Conservation (phyloP, 2,113 vertebrate species). For the Macrotis lagotis region DNA sequence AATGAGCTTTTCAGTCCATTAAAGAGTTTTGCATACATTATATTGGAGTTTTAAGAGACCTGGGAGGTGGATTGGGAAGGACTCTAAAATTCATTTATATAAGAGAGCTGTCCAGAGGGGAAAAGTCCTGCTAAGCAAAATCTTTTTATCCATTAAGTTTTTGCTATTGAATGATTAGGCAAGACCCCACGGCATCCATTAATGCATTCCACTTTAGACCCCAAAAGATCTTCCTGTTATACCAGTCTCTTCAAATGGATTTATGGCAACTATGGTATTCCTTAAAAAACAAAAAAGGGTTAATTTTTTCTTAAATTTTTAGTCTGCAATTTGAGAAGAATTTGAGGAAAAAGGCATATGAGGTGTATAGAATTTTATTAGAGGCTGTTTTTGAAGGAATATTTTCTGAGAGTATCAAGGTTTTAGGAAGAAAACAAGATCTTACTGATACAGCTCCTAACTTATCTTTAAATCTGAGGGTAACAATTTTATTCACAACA, state of each 20-base stretch:
- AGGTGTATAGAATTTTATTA: not conserved
- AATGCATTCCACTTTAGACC: not conserved
- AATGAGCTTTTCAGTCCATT: not conserved
- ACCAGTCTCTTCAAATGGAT: not conserved
- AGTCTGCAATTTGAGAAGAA: not conserved
- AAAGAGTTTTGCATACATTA: not conserved
- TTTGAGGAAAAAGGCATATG: not conserved
- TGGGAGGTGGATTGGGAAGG: not conserved
- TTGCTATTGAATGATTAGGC: not conserved
- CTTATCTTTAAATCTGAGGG: not conserved
- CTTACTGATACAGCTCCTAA: not conserved
- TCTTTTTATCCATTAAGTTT: constrained; percentile 7
- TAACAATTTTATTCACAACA: not conserved
- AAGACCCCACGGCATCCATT: not conserved
- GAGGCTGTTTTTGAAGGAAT: not conserved
- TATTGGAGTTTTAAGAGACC: not conserved
- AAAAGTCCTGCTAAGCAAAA: constrained; percentile 8
- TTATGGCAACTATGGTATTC: not conserved
- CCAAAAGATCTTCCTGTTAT: not conserved
- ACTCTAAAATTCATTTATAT: not conserved
- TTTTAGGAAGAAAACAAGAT: not conserved
- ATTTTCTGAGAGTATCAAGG: not conserved
- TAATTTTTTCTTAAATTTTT: not conserved
- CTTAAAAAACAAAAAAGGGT: not conserved
- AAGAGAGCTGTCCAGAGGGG: not conserved